Base-by-base conservation (phyloP, 2,888 invertebrate genomes). In the Apotomis betuletana region DNA sequence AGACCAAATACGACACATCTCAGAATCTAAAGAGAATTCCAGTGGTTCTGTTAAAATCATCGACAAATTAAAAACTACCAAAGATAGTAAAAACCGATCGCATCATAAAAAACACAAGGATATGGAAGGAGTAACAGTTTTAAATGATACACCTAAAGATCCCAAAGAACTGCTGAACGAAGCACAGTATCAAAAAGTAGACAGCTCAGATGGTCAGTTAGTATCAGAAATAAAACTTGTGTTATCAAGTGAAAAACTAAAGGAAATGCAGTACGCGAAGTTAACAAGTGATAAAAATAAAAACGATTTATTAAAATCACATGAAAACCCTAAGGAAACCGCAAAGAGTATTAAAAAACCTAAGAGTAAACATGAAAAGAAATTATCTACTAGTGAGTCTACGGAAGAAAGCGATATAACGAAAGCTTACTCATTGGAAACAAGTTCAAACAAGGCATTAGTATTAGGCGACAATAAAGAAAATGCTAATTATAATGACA, bases 351-450 rank as follows among this genome's bases (percentile, higher is more conserved):
- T 46, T n/a, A 70, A 57, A 44, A 70, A 58, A 46, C 9, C 41
- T 6, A 69, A 64, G 12, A 57, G 51, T 36, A 64, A 65, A 13
- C 55, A 52, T 54, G 52, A 65, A 59, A 59, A 65, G 12, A 70
- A 12, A 54, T 15, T 59, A 6, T 38, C 55, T 55, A 10, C 1
- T 38, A 69, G 55, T 51, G 12, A 57, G 12, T 10, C 27, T 15
- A 38, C 12, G 38, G 15, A 49, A 58, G 58, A 58, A 9, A 58
- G 36, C 3, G 9, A 49, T 36, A 49, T 12, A 51, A 5, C 10
- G 4, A 51, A 57, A 13, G 12, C 38, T 1, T 9, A 5, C 36
- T 9, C 10, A 8, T 51, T 36, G 3, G 71, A 71, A 51, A 8
- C n/a, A n/a, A 57, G 15, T 46, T 44, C 51, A n/a, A 51, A 57